These are phyloP conservation scores for Idaea biselata DNA, from an alignment of 2,888 invertebrate genomes.

Conservation along the genomic window DNA sequence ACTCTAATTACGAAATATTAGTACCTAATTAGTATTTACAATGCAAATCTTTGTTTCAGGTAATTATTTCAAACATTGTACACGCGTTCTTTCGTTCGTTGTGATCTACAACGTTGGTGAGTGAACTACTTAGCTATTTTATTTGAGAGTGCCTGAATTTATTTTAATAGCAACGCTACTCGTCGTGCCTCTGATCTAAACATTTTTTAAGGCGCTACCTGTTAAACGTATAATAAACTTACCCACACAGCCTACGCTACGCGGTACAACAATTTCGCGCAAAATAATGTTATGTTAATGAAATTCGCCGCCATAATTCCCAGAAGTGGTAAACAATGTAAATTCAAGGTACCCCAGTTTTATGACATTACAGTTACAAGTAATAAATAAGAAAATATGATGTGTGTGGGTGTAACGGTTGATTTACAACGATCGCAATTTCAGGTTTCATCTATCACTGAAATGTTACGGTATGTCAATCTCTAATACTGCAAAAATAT, in stretches of 20 bases:
- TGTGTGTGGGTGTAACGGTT: too few relatives aligned
- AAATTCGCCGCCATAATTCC: conserved; percentile 4
- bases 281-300: conserved; percentile 1
- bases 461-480: too few relatives aligned
- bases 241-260: too few relatives aligned
- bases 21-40: not conserved
- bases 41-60: not conserved
- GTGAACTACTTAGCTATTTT: not conserved
- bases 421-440: too few relatives aligned
- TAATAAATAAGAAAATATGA: too few relatives aligned
- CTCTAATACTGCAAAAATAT: too few relatives aligned
- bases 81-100: not conserved
- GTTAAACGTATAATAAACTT: not conserved
- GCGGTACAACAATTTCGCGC: too few relatives aligned
- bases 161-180: not conserved
- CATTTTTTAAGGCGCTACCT: not conserved
- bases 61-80: not conserved
- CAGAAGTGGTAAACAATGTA: not conserved
- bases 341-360: not conserved
- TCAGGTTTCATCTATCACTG: too few relatives aligned
- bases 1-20: too few relatives aligned
- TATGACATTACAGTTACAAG: not conserved
- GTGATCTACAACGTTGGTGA: not conserved
- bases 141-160: not conserved
- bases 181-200: not conserved